Conservation (phyloP, 2,113 vertebrate species). For the Nerophis lumbriciformis region DNA sequence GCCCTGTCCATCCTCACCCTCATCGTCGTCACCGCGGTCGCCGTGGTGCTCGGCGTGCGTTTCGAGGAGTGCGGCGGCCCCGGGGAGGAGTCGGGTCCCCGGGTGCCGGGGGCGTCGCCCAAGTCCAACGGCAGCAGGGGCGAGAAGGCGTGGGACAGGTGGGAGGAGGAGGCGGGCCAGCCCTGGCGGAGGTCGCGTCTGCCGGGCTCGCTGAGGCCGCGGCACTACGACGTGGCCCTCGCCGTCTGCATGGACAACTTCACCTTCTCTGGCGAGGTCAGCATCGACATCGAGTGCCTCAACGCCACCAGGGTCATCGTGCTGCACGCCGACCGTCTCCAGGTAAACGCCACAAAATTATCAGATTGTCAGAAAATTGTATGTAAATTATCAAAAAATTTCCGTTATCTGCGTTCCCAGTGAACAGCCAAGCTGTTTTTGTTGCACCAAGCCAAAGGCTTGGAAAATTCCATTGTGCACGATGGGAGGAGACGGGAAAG, state of each 20-base stretch:
- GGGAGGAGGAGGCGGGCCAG: slow-evolving; percentile 62
- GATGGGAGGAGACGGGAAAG: no score
- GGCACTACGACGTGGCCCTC: slow-evolving; percentile 89
- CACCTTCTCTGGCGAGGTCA: slow-evolving; percentile 90
- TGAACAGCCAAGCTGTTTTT: no score
- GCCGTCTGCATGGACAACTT: slow-evolving; percentile 92
- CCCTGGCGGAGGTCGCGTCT: slow-evolving; percentile 83
- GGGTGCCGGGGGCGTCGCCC: slow-evolving; percentile 38
- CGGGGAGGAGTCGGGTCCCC: slow-evolving; percentile 33
- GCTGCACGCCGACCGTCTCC: slow-evolving; percentile 83
- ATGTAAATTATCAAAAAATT: no score
- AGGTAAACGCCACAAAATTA: slow-evolving; percentile 39
- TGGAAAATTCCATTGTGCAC: no score
- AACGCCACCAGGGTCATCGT: slow-evolving; percentile 88
- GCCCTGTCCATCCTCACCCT: slow-evolving; percentile 87
- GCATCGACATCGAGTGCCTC: slow-evolving; percentile 85
- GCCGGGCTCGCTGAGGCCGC: slow-evolving; percentile 77
- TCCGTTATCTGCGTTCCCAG: no score
- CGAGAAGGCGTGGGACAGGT: slow-evolving; percentile 52
- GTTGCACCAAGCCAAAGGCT: no score
- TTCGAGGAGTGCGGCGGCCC: slow-evolving; percentile 79
- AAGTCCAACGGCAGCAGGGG: slow-evolving; percentile 58
- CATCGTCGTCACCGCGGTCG: slow-evolving; percentile 83
- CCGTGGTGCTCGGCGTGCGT: slow-evolving; percentile 83
- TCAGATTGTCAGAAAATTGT: no score